Percentiles rank a stretch among this genome's conserved stretches.
Conservation (phyloP, 2,797 vertebrate genomes). For the Neoniphon sammara region DNA sequence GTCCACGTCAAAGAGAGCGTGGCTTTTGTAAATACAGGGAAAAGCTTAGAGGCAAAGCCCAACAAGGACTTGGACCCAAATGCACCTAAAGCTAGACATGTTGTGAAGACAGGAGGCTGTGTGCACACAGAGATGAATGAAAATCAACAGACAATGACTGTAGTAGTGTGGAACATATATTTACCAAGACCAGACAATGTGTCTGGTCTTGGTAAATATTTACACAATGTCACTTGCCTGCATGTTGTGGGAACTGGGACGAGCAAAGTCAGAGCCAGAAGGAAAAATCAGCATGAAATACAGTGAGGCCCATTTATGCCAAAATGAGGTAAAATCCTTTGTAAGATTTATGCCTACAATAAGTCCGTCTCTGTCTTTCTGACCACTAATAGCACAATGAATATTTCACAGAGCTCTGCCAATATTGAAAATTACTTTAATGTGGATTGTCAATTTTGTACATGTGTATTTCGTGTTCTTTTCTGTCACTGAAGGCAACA, state of each 20-base stretch:
- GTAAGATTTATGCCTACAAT: too few relatives aligned
- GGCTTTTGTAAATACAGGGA: conserved; percentile 45
- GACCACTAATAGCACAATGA: not conserved
- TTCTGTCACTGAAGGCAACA: too few relatives aligned
- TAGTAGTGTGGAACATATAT: conserved; percentile 24
- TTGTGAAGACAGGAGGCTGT: conserved; percentile 15
- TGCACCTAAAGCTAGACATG: conserved; percentile 21
- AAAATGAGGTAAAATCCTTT: too few relatives aligned
- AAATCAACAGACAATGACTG: conserved; percentile 34
- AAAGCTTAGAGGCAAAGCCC: conserved; percentile 23
- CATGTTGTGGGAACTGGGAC: conserved; percentile 2
- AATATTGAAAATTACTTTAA: too few relatives aligned
- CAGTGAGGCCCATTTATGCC: too few relatives aligned
- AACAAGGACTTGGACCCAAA: conserved; percentile 3
- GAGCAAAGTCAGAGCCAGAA: not conserved
- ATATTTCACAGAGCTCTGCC: too few relatives aligned
- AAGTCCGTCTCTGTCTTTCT: not conserved
- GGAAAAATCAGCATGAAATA: not conserved
- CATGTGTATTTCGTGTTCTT: too few relatives aligned
- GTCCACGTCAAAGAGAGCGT: conserved; percentile 39
- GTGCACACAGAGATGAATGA: conserved; percentile 36
- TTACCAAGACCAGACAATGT: not conserved
- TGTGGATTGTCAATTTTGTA: too few relatives aligned
- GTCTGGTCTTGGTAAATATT: conserved; percentile 27
- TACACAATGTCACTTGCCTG: conserved; percentile 13